Conservation (phyloP, 2,888 invertebrate species). For the Tryphoninae sp. region DNA sequence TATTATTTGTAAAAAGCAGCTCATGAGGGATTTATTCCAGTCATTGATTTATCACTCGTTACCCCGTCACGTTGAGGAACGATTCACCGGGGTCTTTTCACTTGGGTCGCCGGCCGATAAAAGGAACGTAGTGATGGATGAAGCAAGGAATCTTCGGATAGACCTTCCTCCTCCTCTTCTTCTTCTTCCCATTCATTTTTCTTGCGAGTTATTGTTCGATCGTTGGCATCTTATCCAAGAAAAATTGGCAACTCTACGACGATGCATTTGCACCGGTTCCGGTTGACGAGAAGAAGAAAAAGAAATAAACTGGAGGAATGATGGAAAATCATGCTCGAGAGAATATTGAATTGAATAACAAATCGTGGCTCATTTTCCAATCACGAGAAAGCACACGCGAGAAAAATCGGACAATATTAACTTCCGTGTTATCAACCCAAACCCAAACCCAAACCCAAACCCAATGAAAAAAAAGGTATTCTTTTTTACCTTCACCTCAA, state of each 20-base stretch:
- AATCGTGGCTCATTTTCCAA: too few species aligned
- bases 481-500: too few species aligned
- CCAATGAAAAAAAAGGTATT: too few species aligned
- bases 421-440: too few species aligned
- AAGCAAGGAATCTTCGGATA: constrained; percentile 34
- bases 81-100: constrained; percentile 29
- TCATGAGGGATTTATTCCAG: background rate
- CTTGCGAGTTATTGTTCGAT: constrained; percentile 44
- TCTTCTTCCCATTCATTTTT: constrained; percentile 22
- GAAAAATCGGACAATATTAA: too few species aligned
- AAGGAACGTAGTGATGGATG: constrained; percentile 53
- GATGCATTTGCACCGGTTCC: background rate
- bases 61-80: constrained; percentile 32
- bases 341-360: too few species aligned
- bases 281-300: background rate
- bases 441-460: too few species aligned
- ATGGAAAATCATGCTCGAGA: too few species aligned
- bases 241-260: constrained; percentile 27
- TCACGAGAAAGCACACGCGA: too few species aligned
- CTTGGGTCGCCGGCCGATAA: constrained; percentile 31
- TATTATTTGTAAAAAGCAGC: background rate
- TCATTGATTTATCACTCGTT: constrained; percentile 41
- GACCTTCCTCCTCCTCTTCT: constrained; percentile 13
- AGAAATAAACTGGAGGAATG: background rate
- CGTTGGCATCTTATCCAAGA: constrained; percentile 50